Base-by-base conservation (phyloP, 2,113 vertebrate species). In the human region DNA sequence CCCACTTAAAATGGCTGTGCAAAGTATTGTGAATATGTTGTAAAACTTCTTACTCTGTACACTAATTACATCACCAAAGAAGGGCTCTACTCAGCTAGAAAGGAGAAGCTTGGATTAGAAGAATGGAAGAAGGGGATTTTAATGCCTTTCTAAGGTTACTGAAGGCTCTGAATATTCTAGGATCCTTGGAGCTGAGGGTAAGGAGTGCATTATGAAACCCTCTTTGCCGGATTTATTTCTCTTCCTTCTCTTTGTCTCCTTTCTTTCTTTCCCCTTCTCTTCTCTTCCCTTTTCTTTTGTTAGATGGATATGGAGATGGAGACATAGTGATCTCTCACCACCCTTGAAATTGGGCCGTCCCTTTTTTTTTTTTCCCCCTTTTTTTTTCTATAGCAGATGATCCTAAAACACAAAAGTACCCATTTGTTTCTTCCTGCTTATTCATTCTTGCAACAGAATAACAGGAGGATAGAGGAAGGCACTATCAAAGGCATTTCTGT, bases 401-500 rank as follows among this genome's bases (percentile, higher is more conserved):
- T 75, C 40, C 6, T 27, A 59, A 81, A 84, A 95, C 30, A 68
- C 43, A 45, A 38, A 81, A 40, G 3, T 25, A 50, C 9, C 76
- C 55, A 18, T 48, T 76, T 66, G 70, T 50, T 93, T 72, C 85
- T 90, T 68, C 18, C 20, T 83, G 30, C 78, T 89, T 93, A 14
- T 89, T 94, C 80, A 64, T 82, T 93, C 84, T 89, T 84, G 40
- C 64, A 70, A 55, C 43, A 57, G 22, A 95, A 64, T 32, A 82
- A 35, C 50, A 85, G 52, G 13, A 76, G 52, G 25, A 18, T 4
- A 40, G 64, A 80, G 43, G 72, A n/a, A 76, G 20, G 43, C 22
- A 3, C 38, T 48, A 76, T 86, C 95, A 96, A 96, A 96, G 90
- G n/a, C 52, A 8, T 27, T 89, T 57, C 94, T 89, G n/a, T 79